These are phyloP conservation scores for Eucera pruinosa DNA, from an alignment of 2,888 invertebrate genomes.

Conservation along the genomic window DNA sequence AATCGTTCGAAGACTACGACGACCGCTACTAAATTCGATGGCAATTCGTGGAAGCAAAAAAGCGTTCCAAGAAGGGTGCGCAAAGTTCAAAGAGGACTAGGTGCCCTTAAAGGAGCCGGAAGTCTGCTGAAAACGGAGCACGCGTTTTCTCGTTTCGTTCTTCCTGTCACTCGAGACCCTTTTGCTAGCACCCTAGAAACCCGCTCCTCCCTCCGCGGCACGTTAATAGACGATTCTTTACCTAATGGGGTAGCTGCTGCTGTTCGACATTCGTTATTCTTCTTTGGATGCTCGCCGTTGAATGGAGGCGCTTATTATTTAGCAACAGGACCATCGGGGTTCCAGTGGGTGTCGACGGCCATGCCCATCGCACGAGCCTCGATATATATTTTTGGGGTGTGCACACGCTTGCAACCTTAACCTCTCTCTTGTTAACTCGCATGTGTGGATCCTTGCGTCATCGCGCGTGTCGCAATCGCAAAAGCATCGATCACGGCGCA, in stretches of 20 bases:
- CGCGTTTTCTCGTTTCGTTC: conserved; percentile 56
- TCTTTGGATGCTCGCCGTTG: conserved; percentile 41
- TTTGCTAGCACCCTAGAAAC: conserved; percentile 60
- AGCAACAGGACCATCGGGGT: conserved; percentile 44
- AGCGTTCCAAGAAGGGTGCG: not conserved
- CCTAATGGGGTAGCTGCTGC: conserved; percentile 72
- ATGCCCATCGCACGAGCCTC: conserved; percentile 43
- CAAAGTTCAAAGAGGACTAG: conserved; percentile 36
- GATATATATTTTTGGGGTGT: conserved; percentile 38
- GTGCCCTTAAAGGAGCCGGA: conserved; percentile 56
- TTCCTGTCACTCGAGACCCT: conserved; percentile 77
- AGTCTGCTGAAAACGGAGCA: conserved; percentile 60
- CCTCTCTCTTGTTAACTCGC: conserved; percentile 7
- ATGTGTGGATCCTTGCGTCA: too few relatives aligned
- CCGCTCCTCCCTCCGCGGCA: conserved; percentile 67
- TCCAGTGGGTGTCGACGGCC: conserved; percentile 56
- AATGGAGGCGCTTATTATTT: conserved; percentile 59
- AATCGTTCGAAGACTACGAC: too few relatives aligned
- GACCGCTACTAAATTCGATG: not conserved
- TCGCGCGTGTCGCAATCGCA: conserved; percentile 25
- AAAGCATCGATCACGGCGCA: conserved; percentile 13
- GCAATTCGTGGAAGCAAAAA: not conserved
- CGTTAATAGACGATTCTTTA: conserved; percentile 71
- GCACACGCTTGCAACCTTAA: conserved; percentile 10
- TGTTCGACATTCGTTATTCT: conserved; percentile 54